Percentiles rank a stretch among this genome's conserved stretches.
Evolutionary conservation across 2,797 vertebrate species (phyloP).

Genomic region (Sciurus vulgaris): DNA sequence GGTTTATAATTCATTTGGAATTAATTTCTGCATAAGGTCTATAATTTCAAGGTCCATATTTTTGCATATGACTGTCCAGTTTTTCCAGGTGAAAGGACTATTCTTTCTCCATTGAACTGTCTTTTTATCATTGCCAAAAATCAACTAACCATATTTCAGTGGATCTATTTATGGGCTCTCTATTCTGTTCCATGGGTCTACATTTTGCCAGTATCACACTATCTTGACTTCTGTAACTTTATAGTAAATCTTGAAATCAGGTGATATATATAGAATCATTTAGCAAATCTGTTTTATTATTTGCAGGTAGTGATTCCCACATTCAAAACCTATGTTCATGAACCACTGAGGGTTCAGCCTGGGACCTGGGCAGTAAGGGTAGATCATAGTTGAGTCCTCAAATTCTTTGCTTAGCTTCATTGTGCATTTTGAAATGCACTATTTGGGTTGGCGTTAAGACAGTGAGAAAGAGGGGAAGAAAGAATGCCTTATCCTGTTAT

Average conservation of each 20-base stretch:
- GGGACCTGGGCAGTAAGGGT: neutral
- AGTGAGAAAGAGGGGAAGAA: neutral
- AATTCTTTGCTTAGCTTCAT: neutral
- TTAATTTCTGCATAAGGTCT: neutral
- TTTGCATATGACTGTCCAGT: neutral
- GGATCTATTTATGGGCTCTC: neutral
- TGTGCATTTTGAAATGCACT: neutral
- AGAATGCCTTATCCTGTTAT: neutral
- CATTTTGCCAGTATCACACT: neutral
- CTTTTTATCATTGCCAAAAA: slow-evolving; percentile 1
- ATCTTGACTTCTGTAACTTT: neutral
- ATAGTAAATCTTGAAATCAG: neutral
- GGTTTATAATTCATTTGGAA: neutral
- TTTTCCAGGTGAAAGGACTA: neutral
- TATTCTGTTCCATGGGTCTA: neutral
- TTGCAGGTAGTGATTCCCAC: neutral
- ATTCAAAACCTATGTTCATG: neutral
- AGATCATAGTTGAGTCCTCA: neutral
- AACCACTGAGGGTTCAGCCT: neutral
- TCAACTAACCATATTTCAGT: neutral
- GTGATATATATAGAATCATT: neutral
- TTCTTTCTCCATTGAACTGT: slow-evolving; percentile 21
- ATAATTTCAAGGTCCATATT: neutral
- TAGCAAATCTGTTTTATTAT: neutral
- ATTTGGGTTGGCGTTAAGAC: neutral